Base-by-base conservation (phyloP, 2,888 invertebrate genomes). In the Noctua comes region DNA sequence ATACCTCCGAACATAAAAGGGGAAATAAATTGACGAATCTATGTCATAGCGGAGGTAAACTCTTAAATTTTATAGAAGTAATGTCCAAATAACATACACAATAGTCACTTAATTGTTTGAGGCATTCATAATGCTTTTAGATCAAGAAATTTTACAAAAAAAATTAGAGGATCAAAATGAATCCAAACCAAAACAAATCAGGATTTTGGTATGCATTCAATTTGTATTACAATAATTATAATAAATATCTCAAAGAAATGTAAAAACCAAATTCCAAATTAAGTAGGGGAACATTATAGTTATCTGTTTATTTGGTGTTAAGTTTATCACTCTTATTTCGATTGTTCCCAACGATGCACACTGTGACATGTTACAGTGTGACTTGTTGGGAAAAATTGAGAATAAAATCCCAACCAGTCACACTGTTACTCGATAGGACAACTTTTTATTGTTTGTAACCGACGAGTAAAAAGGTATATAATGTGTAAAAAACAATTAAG, bases 81-180 rank as follows among this genome's bases (percentile, higher is more conserved):
- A 92, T 88, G 87, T 90, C 79, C 81, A 86, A 86, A 88, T 91
- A 90, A 90, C 62, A 74, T 91, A 92, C 89, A 90, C 87, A 86
- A 89, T 90, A 90, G 76, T 90, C 88, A 78, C 78, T 88, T 91
- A 93, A 91, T 89, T 90, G 90, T 89, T 92, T 89, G 90, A 92
- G 92, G 95, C 95, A 96, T 96, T 95, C 91, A 93, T 91, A 96
- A 95, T 95, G 95, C 95, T 82, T 88, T 88, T 71, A 80, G 10
- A 69, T 78, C 59, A 43, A 79, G 83, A 82, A 82, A 88, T 89
- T 90, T 91, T 92, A 94, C 88, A 90, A 80, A 90, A 80, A 90
- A 90, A 90, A 90, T 70, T 79, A 66, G 36, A 80, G 80, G 77
- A 84, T 86, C 95, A 96, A 96, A 95, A 93, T 94, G 93, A 93